These are phyloP conservation scores for Pachypeltis micranthus DNA, from an alignment of 1,140 invertebrate genomes.

Conservation along the genomic window DNA sequence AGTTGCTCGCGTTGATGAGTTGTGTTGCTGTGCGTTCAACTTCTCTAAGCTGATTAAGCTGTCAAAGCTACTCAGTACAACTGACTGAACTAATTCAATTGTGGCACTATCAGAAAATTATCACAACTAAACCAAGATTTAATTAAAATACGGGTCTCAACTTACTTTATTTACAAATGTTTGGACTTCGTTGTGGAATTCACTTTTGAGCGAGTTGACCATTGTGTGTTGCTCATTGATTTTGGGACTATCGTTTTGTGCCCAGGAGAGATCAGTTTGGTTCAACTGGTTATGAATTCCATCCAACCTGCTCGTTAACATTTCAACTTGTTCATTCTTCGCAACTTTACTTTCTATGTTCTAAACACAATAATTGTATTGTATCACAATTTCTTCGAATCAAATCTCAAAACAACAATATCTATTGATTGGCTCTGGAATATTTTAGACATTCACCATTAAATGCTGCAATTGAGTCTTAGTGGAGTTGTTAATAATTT, in stretches of 20 bases:
- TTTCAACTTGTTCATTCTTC: slow-evolving; percentile 2
- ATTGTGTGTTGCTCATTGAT: slow-evolving; percentile 1
- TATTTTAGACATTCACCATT: neutral
- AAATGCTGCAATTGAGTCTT: neutral
- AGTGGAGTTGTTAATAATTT: neutral
- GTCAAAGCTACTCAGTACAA: slow-evolving; percentile 43
- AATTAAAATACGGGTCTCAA: no score
- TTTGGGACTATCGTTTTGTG: slow-evolving; percentile 18
- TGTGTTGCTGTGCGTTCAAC: slow-evolving; percentile 33
- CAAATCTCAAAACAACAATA: slow-evolving; percentile 1
- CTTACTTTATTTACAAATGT: slow-evolving; percentile 19
- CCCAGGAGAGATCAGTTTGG: neutral
- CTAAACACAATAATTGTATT: slow-evolving; percentile 5
- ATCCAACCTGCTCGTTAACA: slow-evolving; percentile 3
- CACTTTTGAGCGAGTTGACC: slow-evolving; percentile 3
- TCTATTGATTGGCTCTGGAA: neutral
- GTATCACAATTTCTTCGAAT: neutral
- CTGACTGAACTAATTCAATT: slow-evolving; percentile 40
- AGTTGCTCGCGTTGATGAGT: no score
- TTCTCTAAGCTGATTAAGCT: slow-evolving; percentile 29
- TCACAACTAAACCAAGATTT: neutral
- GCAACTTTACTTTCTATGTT: neutral
- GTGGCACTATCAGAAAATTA: slow-evolving; percentile 26
- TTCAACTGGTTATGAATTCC: slow-evolving; percentile 12
- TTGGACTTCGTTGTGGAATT: slow-evolving; percentile 16